Base-by-base conservation (phyloP, 2,113 vertebrate species). In the Naja naja region DNA sequence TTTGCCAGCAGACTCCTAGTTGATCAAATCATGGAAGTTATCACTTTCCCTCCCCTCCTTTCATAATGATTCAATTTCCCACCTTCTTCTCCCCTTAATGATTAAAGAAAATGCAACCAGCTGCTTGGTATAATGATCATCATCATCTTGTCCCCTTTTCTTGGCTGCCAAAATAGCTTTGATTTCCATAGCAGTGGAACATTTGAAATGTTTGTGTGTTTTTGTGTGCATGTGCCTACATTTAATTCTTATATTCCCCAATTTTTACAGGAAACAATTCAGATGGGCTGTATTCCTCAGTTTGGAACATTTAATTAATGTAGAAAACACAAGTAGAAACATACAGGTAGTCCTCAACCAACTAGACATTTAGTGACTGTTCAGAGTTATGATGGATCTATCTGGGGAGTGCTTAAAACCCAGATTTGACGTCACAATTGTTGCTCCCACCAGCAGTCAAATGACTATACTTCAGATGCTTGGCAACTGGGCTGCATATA, bases 11-110 rank as follows among this genome's bases (percentile, higher is more conserved):
- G 58, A 74, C 10, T 93, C 58, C 25, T 89, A 11, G 6, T 34
- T 94, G 0, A 34, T 93, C 92, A 43, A 91, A 86, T 90, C 88
- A 88, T 0, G 87, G 90, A 47, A 87, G 43, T 86, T 93, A 91
- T 94, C 89, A 14, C 60, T 87, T 60, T 34, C 49, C 11, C 49
- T 34, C 49, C 49, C 49, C 49, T 10, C 20, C 54, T 52, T 89
- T 91, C 86, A 27, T 64, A 89, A 11, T 47, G 52, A 89, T 54
- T 94, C 90, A 52, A 85, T 34, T 94, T 92, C 88, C 55, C 58
- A 90, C 52, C 27, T 22, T 92, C 87, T 27, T 89, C 34, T 64
- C 64, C 56, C 34, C 20, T 86, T 92, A 92, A 94, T 60, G 87
- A 30, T 64, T 64, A 12, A 30, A 93, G 52, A 8, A 93, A 58